Evolutionary conservation across 2,888 invertebrate species (phyloP).

Genomic region (Neoascia interrupta): DNA sequence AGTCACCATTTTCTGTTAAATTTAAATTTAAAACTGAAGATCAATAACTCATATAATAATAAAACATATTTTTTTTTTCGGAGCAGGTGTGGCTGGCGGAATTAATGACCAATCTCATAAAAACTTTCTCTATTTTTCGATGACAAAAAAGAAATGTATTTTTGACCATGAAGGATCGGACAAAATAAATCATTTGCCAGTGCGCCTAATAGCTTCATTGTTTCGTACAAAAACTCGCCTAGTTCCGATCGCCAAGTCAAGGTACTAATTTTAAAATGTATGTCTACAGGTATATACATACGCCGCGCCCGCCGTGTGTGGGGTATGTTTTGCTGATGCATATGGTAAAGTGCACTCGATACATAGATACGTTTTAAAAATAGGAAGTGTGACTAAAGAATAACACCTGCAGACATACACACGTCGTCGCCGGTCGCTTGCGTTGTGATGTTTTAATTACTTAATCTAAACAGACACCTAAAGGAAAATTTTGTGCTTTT

Average conservation of each 20-base stretch:
- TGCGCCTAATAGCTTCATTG: slow-evolving; percentile 16
- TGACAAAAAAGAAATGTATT: too few species aligned
- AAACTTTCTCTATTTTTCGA: too few species aligned
- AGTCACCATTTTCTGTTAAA: too few species aligned
- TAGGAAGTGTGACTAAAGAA: slow-evolving; percentile 44
- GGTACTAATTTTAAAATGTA: slow-evolving; percentile 30
- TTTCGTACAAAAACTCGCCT: background rate
- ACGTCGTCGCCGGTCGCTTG: too few species aligned
- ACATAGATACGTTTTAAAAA: slow-evolving; percentile 34
- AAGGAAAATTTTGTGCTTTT: slow-evolving; percentile 9
- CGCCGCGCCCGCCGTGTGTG: background rate
- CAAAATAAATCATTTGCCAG: slow-evolving; percentile 36
- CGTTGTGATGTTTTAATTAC: slow-evolving; percentile 29
- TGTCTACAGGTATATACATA: slow-evolving; percentile 5
- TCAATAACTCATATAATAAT: too few species aligned
- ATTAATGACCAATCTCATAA: too few species aligned
- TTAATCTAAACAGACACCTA: slow-evolving; percentile 7
- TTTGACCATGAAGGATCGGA: too few species aligned
- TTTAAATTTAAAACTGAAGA: too few species aligned
- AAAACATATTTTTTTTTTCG: too few species aligned
- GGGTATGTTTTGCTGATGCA: slow-evolving; percentile 27
- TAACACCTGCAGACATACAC: slow-evolving; percentile 36
- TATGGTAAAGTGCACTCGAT: slow-evolving; percentile 26
- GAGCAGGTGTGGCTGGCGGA: too few species aligned
- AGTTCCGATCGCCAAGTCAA: slow-evolving; percentile 6